A percentile compares a stretch with the other conserved stretches of the same genome.
phyloP scores from a whole-genome alignment of 2,113 vertebrate species.

The Mohoua ochrocephala region DNA sequence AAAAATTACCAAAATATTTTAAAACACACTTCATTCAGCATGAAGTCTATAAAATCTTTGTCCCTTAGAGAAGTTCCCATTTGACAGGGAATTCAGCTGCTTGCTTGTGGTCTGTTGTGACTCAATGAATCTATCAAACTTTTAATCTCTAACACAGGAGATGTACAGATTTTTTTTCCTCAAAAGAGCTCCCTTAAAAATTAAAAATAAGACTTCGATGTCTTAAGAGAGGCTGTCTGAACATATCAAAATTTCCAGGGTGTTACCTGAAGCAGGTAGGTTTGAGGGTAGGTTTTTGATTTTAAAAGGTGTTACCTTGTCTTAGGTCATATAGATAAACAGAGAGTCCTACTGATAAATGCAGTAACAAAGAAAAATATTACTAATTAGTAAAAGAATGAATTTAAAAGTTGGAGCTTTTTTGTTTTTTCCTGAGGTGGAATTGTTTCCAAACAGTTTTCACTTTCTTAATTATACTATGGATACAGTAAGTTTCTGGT shows the following conservation, averaged over 20 bases:
- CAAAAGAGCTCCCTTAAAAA: not conserved
- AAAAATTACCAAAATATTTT: not conserved
- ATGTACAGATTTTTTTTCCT: not conserved
- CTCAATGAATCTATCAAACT: not conserved
- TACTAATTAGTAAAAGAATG: not conserved
- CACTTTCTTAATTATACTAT: not conserved
- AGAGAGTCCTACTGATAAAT: not conserved
- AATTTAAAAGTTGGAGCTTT: not conserved
- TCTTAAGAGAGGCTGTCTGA: not conserved
- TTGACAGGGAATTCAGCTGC: not conserved
- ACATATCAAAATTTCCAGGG: not conserved
- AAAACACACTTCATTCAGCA: not conserved
- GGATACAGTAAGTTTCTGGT: constrained; percentile 31
- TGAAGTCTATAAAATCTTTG: not conserved
- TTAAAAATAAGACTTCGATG: not conserved
- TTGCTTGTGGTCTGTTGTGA: not conserved
- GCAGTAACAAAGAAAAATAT: not conserved
- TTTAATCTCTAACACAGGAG: not conserved
- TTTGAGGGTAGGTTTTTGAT: not conserved
- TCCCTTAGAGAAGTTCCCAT: not conserved
- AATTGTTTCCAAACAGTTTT: not conserved
- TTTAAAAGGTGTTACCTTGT: not conserved
- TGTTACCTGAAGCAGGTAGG: not conserved
- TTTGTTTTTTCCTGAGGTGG: not conserved
- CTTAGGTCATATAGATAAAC: not conserved